Conservation (phyloP, 2,797 vertebrate genomes). For the Nannoperca australis region DNA sequence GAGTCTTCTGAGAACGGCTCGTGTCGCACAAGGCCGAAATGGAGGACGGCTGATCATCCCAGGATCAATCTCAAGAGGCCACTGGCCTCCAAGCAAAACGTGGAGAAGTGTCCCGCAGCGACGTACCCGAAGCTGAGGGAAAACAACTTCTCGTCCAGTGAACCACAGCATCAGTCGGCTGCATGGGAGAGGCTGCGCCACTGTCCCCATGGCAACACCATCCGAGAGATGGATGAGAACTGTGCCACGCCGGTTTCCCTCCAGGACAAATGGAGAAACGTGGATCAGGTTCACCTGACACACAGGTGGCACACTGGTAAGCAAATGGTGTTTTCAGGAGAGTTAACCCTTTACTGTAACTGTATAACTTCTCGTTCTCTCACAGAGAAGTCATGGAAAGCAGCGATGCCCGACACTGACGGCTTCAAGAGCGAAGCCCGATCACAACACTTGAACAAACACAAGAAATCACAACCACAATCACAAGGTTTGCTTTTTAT, state of each 20-base stretch:
- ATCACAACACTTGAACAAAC: slow-evolving; percentile 68
- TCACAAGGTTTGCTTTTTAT: slow-evolving; percentile 72
- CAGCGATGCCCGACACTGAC: slow-evolving; percentile 33
- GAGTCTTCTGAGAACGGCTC: slow-evolving; percentile 76
- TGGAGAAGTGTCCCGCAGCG: slow-evolving; percentile 48
- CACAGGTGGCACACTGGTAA: slow-evolving; percentile 70
- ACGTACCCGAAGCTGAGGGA: slow-evolving; percentile 61
- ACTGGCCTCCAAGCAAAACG: slow-evolving; percentile 59
- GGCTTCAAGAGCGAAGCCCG: slow-evolving; percentile 62
- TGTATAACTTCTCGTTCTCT: not conserved
- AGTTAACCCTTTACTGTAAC: not conserved
- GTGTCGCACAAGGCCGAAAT: slow-evolving; percentile 11
- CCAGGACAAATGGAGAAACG: slow-evolving; percentile 58
- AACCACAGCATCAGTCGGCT: slow-evolving; percentile 42
- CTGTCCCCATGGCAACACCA: slow-evolving; percentile 60
- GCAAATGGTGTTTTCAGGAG: not conserved
- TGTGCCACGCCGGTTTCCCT: not conserved
- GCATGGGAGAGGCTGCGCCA: slow-evolving; percentile 45
- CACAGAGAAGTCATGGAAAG: slow-evolving; percentile 72
- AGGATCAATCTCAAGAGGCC: slow-evolving; percentile 54
- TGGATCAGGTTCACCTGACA: slow-evolving; percentile 48
- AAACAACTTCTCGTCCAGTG: slow-evolving; percentile 65
- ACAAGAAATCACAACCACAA: slow-evolving; percentile 72
- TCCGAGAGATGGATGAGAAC: slow-evolving; percentile 73
- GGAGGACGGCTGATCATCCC: slow-evolving; percentile 16